These are phyloP conservation scores for Nannospalax galili DNA, from an alignment of 2,113 vertebrate genomes.

Conservation along the genomic window DNA sequence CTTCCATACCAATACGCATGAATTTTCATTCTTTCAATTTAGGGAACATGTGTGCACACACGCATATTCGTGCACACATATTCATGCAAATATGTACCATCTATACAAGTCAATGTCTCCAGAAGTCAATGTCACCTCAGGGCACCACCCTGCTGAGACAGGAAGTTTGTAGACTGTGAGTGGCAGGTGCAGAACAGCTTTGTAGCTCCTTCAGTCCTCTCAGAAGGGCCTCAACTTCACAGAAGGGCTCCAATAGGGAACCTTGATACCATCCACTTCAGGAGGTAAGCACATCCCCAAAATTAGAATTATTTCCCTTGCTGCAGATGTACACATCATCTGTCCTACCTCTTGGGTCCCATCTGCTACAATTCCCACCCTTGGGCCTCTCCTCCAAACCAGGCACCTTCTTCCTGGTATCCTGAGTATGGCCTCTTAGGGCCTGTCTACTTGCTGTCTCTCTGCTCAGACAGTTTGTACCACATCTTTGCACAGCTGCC, in stretches of 20 bases:
- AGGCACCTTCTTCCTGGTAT: background rate
- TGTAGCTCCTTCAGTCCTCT: background rate
- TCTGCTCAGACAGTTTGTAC: too few species aligned
- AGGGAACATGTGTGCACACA: background rate
- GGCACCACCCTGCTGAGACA: background rate
- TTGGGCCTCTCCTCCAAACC: background rate
- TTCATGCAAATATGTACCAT: rapidly evolving
- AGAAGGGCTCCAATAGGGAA: background rate
- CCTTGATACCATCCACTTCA: rapidly evolving
- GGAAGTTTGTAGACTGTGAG: background rate
- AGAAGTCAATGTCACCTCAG: background rate
- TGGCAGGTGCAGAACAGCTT: background rate
- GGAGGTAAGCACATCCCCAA: background rate
- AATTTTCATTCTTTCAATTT: background rate
- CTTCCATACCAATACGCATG: background rate
- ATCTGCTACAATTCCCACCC: too few species aligned
- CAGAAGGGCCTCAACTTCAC: background rate
- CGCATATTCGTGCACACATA: background rate
- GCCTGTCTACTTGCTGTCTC: background rate
- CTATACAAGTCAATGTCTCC: rapidly evolving
- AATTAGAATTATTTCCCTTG: background rate
- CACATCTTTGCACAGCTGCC: background rate
- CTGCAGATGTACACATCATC: rapidly evolving
- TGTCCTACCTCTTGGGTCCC: background rate
- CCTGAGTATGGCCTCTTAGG: background rate